These are phyloP conservation scores for Acrocera orbiculus DNA, from an alignment of 2,888 invertebrate species.

Conservation along the genomic window DNA sequence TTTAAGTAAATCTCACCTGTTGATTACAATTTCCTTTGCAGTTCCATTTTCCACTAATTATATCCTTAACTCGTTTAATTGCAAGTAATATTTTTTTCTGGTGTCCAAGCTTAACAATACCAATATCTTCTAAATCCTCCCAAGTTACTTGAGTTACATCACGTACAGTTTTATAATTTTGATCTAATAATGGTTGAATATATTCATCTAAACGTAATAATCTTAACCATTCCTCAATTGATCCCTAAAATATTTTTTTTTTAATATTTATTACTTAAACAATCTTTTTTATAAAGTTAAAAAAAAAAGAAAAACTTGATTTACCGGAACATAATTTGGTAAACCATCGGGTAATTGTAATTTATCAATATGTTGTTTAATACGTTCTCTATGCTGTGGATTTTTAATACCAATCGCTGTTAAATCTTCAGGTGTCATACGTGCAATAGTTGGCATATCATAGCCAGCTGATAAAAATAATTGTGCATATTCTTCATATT, in stretches of 20 bases:
- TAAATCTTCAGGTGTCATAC: conserved; percentile 95
- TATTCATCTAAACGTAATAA: conserved; percentile 85
- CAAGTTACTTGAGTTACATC: conserved; percentile 90
- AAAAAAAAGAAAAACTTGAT: background rate
- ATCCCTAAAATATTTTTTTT: conserved; percentile 41
- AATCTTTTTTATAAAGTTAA: no score
- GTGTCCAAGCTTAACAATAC: conserved; percentile 83
- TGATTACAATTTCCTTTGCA: conserved; percentile 34
- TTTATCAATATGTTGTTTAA: conserved; percentile 92
- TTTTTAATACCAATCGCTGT: conserved; percentile 86
- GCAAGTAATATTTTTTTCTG: conserved; percentile 96
- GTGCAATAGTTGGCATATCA: conserved; percentile 92
- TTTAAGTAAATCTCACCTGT: no score
- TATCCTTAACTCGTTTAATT: conserved; percentile 89
- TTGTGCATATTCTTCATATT: conserved; percentile 88
- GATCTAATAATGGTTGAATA: conserved; percentile 70
- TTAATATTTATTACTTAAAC: background rate
- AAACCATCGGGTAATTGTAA: conserved; percentile 86
- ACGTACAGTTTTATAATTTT: conserved; percentile 86
- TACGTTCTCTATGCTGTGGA: conserved; percentile 87
- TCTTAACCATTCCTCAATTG: conserved; percentile 87
- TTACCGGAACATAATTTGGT: conserved; percentile 84
- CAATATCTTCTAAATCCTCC: conserved; percentile 98
- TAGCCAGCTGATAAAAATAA: conserved; percentile 91
- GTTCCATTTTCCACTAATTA: conserved; percentile 63